A percentile compares a stretch with the other conserved stretches of the same genome.
Evolutionary conservation across 2,797 vertebrate genomes (phyloP).

Genomic region (Enteromius paludinosus): DNA sequence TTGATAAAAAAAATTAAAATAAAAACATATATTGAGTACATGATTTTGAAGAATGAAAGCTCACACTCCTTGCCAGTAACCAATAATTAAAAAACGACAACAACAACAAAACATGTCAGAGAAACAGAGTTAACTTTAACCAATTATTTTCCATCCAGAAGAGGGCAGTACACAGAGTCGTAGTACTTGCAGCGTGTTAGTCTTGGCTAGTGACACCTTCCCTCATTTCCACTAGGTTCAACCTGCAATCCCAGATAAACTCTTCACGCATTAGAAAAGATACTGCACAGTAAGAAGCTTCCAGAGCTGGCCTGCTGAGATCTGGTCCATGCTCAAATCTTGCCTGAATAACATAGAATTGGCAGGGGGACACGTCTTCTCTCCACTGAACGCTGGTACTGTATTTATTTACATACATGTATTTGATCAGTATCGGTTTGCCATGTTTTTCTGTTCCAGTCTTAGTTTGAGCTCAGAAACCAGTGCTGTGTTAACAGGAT

Average conservation of each 20-base stretch:
- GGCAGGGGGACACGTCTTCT: background rate
- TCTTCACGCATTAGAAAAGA: conserved; percentile 65
- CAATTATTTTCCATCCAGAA: conserved; percentile 55
- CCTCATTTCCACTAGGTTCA: background rate
- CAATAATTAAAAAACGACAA: background rate
- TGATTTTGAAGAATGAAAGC: background rate
- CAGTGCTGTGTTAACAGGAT: conserved; percentile 81
- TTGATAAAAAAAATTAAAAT: background rate
- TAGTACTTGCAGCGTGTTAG: conserved; percentile 44
- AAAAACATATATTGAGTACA: background rate
- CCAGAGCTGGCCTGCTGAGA: conserved; percentile 57
- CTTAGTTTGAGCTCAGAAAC: conserved; percentile 95
- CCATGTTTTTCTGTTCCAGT: conserved; percentile 86
- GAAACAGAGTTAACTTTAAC: background rate
- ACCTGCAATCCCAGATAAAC: conserved; percentile 3
- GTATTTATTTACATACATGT: background rate
- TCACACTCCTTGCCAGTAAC: background rate
- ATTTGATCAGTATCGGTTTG: conserved; percentile 60
- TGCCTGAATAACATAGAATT: background rate
- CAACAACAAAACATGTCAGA: background rate
- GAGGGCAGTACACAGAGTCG: conserved; percentile 56
- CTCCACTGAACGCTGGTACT: background rate
- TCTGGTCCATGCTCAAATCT: conserved; percentile 46
- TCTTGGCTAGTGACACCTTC: conserved; percentile 36
- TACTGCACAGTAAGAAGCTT: conserved; percentile 65